Base-by-base conservation (phyloP, 2,888 invertebrate species). In the Mythimna vitellina region DNA sequence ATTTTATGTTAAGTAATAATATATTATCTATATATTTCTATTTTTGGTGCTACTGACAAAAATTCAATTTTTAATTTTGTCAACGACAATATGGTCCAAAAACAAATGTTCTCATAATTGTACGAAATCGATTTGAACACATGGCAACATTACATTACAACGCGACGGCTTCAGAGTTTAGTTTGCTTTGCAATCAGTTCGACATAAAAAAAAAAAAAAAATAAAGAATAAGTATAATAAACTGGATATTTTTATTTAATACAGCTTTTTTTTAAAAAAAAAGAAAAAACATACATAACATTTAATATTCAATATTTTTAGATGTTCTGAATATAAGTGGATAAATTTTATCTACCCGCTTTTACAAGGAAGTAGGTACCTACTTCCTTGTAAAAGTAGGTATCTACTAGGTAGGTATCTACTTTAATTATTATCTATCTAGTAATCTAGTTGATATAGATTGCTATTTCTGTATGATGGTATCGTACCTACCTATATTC, bases 61-160 rank as follows among this genome's bases (percentile, higher is more conserved):
- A 17, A 29, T 7, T 25, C 17, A 4, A 9, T 57, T 35, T 69
- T 17, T 7, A 4, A 22, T 38, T 69, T 65, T 69, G 53, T 20
- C 10, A 54, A 14, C 7, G 7, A 22, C 7, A 53, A 6, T 42
- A 32, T 20, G 3, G 9, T 20, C 12, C 0, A 49, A 54, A 54
- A 46, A 5, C 8, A 7, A 22, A 9, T 22, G 2, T 42, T 7
- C 12, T 17, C n/a, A 25, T 32, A 35, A 58, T 60, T 54, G 42
- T 69, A 69, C 42, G 25, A 46, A 60, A 25, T 70, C 17, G 17
- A 12, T 49, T 49, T 58, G 9, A 53, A 53, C 70, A 49, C 17
- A 64, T 67, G 57, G 64, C 56, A 73, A 80, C 77, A 77, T 63
- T 66, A 35, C 12, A n/a, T 29, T 61, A 12, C 29, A 67, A 38